These are phyloP conservation scores for Heliconius erato DNA, from an alignment of 2,888 invertebrate genomes.

Conservation along the genomic window DNA sequence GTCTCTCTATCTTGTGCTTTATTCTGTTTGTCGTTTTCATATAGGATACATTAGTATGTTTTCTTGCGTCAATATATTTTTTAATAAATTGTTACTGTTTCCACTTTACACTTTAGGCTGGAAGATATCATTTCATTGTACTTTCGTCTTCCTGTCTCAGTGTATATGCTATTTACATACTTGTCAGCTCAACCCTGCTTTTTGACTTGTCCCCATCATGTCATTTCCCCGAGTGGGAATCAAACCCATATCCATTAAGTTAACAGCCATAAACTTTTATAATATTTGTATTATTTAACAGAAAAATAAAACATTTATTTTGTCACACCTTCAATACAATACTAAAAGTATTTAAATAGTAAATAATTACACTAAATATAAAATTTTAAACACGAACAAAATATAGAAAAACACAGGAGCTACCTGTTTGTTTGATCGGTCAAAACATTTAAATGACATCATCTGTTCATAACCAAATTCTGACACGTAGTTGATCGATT, in stretches of 20 bases:
- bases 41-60: too few relatives aligned
- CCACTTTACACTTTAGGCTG: too few relatives aligned
- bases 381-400: neutral
- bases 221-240: too few relatives aligned
- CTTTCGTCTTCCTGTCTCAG: too few relatives aligned
- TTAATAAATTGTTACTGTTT: neutral
- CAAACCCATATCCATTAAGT: too few relatives aligned
- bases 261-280: too few relatives aligned
- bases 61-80: neutral
- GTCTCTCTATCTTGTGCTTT: too few relatives aligned
- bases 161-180: too few relatives aligned
- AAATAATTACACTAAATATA: neutral
- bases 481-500: slow-evolving; percentile 33
- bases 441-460: slow-evolving; percentile 34
- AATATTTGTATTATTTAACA: neutral
- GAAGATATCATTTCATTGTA: too few relatives aligned
- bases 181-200: too few relatives aligned
- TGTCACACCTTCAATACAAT: neutral
- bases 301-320: neutral
- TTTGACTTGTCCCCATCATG: too few relatives aligned
- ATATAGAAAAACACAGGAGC: neutral
- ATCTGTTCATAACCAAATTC: slow-evolving; percentile 26
- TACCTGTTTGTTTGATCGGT: neutral
- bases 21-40: too few relatives aligned
- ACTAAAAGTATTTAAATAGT: neutral